Evolutionary conservation across 2,888 invertebrate species (phyloP).

Genomic region (Erebia aethiops): DNA sequence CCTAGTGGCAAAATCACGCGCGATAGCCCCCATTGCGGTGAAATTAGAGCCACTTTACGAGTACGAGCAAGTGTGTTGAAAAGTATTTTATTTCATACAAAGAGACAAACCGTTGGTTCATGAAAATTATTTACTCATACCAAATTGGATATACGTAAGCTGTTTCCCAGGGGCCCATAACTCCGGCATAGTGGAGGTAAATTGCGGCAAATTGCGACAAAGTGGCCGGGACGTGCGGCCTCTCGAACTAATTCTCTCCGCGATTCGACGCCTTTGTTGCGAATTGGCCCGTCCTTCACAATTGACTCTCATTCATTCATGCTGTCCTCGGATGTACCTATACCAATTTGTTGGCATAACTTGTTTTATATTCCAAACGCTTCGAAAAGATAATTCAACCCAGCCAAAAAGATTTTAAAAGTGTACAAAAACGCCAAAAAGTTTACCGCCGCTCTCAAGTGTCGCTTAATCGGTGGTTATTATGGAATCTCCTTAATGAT

Average conservation of each 20-base stretch:
- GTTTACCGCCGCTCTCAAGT: neutral
- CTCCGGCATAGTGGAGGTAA: constrained; percentile 51
- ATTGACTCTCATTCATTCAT: constrained; percentile 55
- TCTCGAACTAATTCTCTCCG: constrained; percentile 58
- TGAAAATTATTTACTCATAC: constrained; percentile 26
- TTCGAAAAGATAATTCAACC: neutral
- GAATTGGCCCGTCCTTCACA: constrained; percentile 45
- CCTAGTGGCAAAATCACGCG: no score
- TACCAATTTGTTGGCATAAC: neutral
- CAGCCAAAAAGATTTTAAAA: no score
- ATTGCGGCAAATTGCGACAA: constrained; percentile 67
- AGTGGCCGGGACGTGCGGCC: constrained; percentile 56
- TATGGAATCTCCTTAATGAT: no score
- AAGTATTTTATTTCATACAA: neutral
- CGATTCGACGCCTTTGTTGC: constrained; percentile 61
- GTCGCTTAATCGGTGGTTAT: no score
- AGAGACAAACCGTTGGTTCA: neutral
- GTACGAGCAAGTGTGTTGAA: no score
- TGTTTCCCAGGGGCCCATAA: constrained; percentile 41
- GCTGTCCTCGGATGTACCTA: constrained; percentile 43
- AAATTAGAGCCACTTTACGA: no score
- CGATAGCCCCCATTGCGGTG: no score
- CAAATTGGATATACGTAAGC: constrained; percentile 35
- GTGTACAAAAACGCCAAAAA: neutral
- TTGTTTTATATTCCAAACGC: neutral